Conservation (phyloP, 2,888 invertebrate genomes). For the Ophioninae sp. region DNA sequence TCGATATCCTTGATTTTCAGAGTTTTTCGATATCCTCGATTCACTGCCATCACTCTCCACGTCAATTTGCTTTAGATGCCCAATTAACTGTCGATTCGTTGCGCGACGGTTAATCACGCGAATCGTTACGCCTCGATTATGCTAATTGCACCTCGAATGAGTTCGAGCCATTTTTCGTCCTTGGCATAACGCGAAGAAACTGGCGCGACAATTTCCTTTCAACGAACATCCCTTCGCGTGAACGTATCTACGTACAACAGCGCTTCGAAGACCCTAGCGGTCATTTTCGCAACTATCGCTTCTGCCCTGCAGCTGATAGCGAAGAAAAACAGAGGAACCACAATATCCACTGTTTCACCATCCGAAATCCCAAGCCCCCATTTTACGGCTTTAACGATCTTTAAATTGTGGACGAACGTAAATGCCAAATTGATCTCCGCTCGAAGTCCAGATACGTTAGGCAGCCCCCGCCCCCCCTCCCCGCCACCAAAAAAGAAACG, state of each 20-base stretch:
- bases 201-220: not conserved
- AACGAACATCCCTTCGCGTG: not conserved
- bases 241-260: not conserved
- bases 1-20: too few species aligned
- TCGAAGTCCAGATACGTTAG: not conserved
- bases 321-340: not conserved
- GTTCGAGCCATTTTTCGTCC: not conserved
- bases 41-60: too few species aligned
- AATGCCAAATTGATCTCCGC: not conserved
- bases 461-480: too few species aligned
- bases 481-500: not conserved
- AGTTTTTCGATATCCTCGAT: too few species aligned
- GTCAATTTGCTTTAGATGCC: too few species aligned
- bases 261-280: too few species aligned
- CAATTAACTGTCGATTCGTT: not conserved
- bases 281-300: too few species aligned
- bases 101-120: not conserved
- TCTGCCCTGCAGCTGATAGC: too few species aligned
- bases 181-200: not conserved
- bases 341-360: not conserved
- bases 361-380: not conserved
- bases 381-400: not conserved
- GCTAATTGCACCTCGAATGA: not conserved
- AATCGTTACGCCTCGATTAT: not conserved
- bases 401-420: not conserved